A percentile compares a stretch with the other conserved stretches of the same genome.
Evolutionary conservation across 1,140 invertebrate genomes (phyloP).

Genomic region (Leptoteleia sp.): DNA sequence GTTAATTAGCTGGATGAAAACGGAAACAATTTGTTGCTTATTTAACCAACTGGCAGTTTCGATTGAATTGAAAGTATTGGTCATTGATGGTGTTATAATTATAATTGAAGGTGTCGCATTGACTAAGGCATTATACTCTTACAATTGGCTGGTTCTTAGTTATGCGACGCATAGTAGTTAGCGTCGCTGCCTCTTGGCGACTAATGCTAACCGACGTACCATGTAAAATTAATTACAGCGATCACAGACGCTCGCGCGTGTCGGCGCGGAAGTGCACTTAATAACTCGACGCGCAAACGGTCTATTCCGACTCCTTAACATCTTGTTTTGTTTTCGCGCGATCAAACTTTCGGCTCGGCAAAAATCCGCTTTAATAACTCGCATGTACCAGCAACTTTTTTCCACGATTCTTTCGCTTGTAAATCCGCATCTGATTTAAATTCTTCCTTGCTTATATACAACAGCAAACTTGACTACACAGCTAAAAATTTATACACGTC

Average conservation of each 20-base stretch:
- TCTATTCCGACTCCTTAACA: slow-evolving; percentile 23
- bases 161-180: slow-evolving; percentile 26
- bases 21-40: too few relatives aligned
- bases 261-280: slow-evolving; percentile 66
- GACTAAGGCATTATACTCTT: slow-evolving; percentile 8
- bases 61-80: too few relatives aligned
- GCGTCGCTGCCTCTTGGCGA: slow-evolving; percentile 25
- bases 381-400: too few relatives aligned
- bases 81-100: too few relatives aligned
- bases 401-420: too few relatives aligned
- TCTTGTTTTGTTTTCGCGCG: slow-evolving; percentile 34
- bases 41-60: too few relatives aligned
- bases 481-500: too few relatives aligned
- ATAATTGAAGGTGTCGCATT: slow-evolving; percentile 17
- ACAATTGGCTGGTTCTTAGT: slow-evolving; percentile 38
- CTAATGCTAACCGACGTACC: slow-evolving; percentile 51
- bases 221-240: slow-evolving; percentile 72
- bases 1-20: too few relatives aligned
- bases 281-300: slow-evolving; percentile 67
- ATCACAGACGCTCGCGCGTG: slow-evolving; percentile 61
- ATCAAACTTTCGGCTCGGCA: neutral
- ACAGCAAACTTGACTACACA: too few relatives aligned
- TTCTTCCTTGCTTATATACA: too few relatives aligned
- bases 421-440: too few relatives aligned
- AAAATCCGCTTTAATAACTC: too few relatives aligned